These are phyloP conservation scores for Neoniphon sammara DNA, from an alignment of 2,797 vertebrate genomes.

Conservation along the genomic window DNA sequence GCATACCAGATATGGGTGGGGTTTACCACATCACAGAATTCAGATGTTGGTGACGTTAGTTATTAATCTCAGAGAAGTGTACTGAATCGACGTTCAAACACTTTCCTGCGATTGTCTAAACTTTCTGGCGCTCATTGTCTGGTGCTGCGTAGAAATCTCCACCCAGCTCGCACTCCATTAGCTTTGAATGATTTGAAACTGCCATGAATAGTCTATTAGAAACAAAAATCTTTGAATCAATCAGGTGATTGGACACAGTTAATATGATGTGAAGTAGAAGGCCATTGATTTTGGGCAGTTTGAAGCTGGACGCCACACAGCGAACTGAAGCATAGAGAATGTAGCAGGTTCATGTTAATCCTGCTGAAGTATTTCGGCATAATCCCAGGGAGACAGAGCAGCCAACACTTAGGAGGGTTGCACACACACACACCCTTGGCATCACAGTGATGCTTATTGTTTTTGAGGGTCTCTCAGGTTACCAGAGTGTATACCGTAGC, in stretches of 20 bases:
- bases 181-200: slow-evolving; percentile 34
- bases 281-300: neutral
- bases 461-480: slow-evolving; percentile 39
- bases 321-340: slow-evolving; percentile 12
- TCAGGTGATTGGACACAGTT: neutral
- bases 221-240: neutral
- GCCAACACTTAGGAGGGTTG: neutral
- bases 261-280: neutral
- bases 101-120: slow-evolving; percentile 74
- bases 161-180: slow-evolving; percentile 46
- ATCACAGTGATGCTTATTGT: slow-evolving; percentile 10
- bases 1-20: slow-evolving; percentile 16
- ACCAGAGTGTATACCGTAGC: neutral
- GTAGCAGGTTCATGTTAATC: slow-evolving; percentile 29
- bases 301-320: neutral
- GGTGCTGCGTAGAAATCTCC: slow-evolving; percentile 36
- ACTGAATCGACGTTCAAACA: slow-evolving; percentile 8
- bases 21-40: slow-evolving; percentile 26
- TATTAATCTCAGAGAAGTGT: slow-evolving; percentile 58
- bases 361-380: slow-evolving; percentile 27
- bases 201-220: neutral
- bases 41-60: slow-evolving; percentile 28
- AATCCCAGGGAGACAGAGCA: slow-evolving; percentile 10
- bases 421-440: slow-evolving; percentile 1
- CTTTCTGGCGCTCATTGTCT: slow-evolving; percentile 43